phyloP scores from a whole-genome alignment of 2,797 vertebrate species.

The Simalia tracyae region DNA sequence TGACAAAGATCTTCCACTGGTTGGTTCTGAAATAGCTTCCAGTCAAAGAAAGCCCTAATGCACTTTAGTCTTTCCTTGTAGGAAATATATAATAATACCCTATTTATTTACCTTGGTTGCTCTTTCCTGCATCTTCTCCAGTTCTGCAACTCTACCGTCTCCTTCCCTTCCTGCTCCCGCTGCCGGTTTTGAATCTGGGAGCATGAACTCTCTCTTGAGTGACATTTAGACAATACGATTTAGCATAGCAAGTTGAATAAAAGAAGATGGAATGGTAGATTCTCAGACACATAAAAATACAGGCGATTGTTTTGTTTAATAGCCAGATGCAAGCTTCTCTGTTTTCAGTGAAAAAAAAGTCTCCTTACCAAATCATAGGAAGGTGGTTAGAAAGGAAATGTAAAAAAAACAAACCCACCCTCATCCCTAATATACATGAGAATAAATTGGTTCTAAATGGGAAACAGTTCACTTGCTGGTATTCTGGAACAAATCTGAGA shows the following conservation, averaged over 20 bases:
- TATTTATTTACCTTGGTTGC: neutral
- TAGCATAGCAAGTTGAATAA: neutral
- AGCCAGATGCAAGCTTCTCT: too few relatives aligned
- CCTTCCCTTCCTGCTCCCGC: neutral
- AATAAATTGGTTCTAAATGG: too few relatives aligned
- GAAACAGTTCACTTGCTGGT: too few relatives aligned
- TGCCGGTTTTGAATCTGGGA: neutral
- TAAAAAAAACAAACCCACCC: too few relatives aligned
- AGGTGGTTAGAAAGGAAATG: too few relatives aligned
- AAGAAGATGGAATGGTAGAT: neutral
- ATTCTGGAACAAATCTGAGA: too few relatives aligned
- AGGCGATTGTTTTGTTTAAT: too few relatives aligned
- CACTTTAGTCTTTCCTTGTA: neutral
- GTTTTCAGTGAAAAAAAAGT: too few relatives aligned
- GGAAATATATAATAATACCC: neutral
- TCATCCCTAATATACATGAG: too few relatives aligned
- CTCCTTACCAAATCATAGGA: too few relatives aligned
- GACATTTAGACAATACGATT: neutral
- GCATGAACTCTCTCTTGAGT: neutral
- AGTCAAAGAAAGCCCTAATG: neutral
- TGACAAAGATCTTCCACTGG: neutral
- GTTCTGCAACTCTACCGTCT: neutral
- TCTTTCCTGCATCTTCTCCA: neutral
- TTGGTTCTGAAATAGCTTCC: neutral
- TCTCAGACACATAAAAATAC: too few relatives aligned